phyloP scores from a whole-genome alignment of 2,113 vertebrate species.

The Neomonachus schauinslandi region DNA sequence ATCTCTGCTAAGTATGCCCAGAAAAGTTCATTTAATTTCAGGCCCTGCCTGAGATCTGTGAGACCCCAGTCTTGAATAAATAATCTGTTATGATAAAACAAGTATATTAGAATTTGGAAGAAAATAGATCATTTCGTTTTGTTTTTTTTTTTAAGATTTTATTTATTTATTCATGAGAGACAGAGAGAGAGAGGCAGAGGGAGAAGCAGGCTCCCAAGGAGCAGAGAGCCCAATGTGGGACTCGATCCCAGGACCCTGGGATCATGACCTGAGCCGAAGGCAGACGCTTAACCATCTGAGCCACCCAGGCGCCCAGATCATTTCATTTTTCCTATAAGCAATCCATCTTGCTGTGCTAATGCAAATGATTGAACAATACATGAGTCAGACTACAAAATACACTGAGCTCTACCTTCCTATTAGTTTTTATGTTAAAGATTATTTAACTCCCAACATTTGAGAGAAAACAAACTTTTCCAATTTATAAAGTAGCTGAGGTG shows the following conservation, averaged over 20 bases:
- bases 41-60: background rate
- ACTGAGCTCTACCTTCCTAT: background rate
- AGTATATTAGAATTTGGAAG: background rate
- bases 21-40: constrained; percentile 40
- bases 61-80: background rate
- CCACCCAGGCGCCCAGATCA: background rate
- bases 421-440: background rate
- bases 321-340: background rate
- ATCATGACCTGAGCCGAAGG: no score
- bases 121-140: background rate
- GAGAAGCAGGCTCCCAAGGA: no score
- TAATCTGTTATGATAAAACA: constrained; percentile 8
- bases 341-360: background rate
- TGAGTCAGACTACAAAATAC: background rate
- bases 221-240: no score
- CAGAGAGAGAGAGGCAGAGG: no score
- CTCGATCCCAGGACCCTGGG: no score
- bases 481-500: constrained; percentile 3
- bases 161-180: no score
- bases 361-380: constrained; percentile 14
- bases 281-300: no score
- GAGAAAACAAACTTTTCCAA: background rate
- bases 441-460: background rate
- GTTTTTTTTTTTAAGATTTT: no score
- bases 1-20: background rate